A percentile compares a stretch with the other conserved stretches of the same genome.
Conservation (phyloP, 1,140 invertebrate species). For the Drosophila pectinifera region DNA sequence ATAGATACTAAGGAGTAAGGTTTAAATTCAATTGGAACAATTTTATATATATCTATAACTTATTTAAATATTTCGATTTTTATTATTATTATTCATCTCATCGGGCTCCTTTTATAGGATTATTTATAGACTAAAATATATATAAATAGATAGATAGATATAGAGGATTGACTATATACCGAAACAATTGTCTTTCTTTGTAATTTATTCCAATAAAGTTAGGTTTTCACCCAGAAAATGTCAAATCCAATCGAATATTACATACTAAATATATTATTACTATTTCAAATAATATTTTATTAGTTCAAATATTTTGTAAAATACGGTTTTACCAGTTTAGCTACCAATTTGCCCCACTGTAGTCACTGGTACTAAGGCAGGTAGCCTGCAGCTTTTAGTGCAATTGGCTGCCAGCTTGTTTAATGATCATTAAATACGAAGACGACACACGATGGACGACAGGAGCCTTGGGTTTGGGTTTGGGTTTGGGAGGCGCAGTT, state of each 20-base stretch:
- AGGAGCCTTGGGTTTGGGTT: constrained; percentile 35
- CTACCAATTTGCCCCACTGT: constrained; percentile 17
- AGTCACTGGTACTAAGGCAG: not conserved
- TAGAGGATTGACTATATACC: not conserved
- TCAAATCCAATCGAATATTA: no score
- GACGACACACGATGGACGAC: constrained; percentile 66
- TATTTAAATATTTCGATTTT: no score
- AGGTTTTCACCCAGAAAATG: no score
- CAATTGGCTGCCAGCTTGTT: constrained; percentile 80
- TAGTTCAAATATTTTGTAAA: not conserved
- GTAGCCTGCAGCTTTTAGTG: constrained; percentile 76
- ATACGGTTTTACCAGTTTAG: no score
- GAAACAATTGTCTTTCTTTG: not conserved
- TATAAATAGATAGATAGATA: no score
- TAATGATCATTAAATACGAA: constrained; percentile 82
- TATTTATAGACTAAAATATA: no score
- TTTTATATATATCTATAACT: no score
- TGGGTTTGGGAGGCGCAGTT: constrained; percentile 45
- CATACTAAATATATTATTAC: no score
- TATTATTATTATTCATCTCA: no score
- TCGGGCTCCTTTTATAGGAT: no score
- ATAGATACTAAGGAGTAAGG: no score
- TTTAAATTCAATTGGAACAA: no score
- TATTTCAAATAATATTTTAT: not conserved
- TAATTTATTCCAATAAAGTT: not conserved